Conservation (phyloP, 2,113 vertebrate genomes). For the Riparia riparia region DNA sequence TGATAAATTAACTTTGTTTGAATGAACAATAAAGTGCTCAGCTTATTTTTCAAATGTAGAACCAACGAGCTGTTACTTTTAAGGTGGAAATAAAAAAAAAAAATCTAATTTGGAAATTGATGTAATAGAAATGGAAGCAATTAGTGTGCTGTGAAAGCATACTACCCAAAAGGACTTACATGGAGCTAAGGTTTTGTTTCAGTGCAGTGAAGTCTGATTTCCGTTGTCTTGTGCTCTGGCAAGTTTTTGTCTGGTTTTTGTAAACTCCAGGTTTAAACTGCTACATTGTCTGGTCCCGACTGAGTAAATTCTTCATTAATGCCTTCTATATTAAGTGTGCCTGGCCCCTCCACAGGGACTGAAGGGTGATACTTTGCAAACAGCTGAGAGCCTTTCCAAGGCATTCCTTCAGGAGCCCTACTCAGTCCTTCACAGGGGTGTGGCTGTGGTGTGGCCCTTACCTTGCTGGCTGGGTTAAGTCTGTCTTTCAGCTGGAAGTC, state of each 20-base stretch:
- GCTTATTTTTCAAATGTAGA: neutral
- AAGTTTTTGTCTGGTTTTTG: neutral
- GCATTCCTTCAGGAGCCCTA: neutral
- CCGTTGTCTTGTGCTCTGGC: neutral
- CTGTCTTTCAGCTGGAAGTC: neutral
- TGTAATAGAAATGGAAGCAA: neutral
- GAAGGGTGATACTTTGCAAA: neutral
- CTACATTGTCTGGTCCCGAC: neutral
- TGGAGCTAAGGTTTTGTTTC: neutral
- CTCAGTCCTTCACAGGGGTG: neutral
- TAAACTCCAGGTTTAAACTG: constrained; percentile 16
- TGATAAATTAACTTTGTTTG: neutral
- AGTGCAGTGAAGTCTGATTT: neutral
- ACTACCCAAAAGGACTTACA: neutral
- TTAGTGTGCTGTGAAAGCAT: neutral
- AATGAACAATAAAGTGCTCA: neutral
- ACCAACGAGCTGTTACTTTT: neutral
- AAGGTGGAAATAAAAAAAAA: neutral
- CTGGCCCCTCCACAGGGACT: neutral
- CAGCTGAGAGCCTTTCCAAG: constrained; percentile 21
- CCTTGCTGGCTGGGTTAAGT: neutral
- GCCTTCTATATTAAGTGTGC: constrained; percentile 8
- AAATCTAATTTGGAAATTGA: neutral
- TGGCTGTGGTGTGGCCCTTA: neutral
- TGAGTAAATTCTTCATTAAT: constrained; percentile 47